A percentile compares a stretch with the other conserved stretches of the same genome.
Evolutionary conservation across 2,888 invertebrate species (phyloP).

Genomic region (Rhyacophila evoluta): DNA sequence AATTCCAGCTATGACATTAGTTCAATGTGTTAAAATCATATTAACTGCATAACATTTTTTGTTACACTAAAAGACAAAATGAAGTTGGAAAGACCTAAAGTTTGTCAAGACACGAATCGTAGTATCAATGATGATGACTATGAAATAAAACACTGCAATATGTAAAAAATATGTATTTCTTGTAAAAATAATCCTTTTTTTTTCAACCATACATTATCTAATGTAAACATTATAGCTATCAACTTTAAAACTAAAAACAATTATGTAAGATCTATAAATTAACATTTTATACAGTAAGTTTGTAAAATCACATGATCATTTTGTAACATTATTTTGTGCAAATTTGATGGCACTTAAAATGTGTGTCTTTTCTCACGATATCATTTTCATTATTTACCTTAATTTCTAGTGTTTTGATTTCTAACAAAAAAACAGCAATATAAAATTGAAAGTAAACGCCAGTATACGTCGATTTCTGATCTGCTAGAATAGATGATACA

Average conservation of each 20-base stretch:
- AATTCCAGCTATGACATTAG: no score
- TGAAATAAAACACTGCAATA: not conserved
- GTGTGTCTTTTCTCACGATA: not conserved
- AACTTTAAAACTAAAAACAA: not conserved
- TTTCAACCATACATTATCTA: slow-evolving; percentile 25
- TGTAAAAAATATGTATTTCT: slow-evolving; percentile 19
- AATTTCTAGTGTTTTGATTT: not conserved
- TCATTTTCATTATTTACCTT: not conserved
- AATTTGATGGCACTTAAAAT: not conserved
- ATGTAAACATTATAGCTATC: not conserved
- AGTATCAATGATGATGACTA: no score
- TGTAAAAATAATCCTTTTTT: not conserved
- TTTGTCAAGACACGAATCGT: no score
- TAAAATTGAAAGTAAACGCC: no score
- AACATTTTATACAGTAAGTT: not conserved
- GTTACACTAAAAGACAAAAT: no score
- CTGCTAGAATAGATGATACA: no score
- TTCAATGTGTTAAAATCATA: no score
- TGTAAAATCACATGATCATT: slow-evolving; percentile 1
- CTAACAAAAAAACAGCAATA: not conserved
- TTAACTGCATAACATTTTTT: no score
- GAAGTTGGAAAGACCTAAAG: no score
- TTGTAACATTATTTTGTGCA: not conserved
- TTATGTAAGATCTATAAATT: not conserved
- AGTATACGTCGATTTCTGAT: no score